Base-by-base conservation (phyloP, 2,888 invertebrate genomes). In the Acanthacorydalis orientalis region DNA sequence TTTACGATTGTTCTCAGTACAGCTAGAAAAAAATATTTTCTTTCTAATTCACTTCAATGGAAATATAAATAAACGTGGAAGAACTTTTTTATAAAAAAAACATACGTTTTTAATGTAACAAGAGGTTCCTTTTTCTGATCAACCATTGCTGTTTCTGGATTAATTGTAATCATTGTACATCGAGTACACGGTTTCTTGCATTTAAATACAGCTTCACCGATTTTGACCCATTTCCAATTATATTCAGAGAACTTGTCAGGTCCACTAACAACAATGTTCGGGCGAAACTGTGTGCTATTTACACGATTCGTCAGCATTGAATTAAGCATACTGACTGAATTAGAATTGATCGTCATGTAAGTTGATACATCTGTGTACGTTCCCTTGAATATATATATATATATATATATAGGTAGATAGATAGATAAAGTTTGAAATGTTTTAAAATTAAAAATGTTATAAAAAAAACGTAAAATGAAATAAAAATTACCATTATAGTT, bases 111-210 rank as follows among this genome's bases (percentile, higher is more conserved):
- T 35, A 77, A 57, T 14, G 75, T 74, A 51, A 62, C 65, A 11
- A 75, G 53, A 0, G 76, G 76, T 54, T 77, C 72, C 31, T 62
- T 60, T 37, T 64, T 56, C 9, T 54, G 49, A 52, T 68, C 64
- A 48, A 64, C 63, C 4, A 57, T 51, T 0, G 67, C 74, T 12
- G 65, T 70, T 31, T 68, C 63, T 11, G 70, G 72, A 57, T 74
- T 61, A 12, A 75, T 61, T 1, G 64, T 64, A 1, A 60, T 62
- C 46, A 64, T 53, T 23, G 59, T 53, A 51, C 65, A 76, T 68
- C 77, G 69, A 1, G 72, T 65, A 53, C 75, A 76, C 1, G 70
- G 70, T 56, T 73, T 75, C 12, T 73, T 64, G 53, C 70, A 69
- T 51, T 71, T 62, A 40, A 76, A 63, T 1, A 65, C 67, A 1